A percentile compares a stretch with the other conserved stretches of the same genome.
These are phyloP conservation scores for Lissonota sp. DNA, from an alignment of 2,888 invertebrate genomes.

Conservation along the genomic window DNA sequence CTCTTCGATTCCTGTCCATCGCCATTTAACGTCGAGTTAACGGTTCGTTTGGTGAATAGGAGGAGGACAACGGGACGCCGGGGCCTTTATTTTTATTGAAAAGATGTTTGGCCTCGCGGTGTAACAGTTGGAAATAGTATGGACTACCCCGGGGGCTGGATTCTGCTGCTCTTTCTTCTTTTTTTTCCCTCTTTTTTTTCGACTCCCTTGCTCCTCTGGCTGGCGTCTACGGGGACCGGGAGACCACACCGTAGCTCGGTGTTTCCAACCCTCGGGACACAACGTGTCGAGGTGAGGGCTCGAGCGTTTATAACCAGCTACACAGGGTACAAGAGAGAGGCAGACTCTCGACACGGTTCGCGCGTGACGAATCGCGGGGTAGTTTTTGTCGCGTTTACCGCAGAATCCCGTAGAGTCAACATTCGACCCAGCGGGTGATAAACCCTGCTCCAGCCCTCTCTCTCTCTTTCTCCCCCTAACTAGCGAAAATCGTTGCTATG, in stretches of 20 bases:
- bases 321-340: too few relatives aligned
- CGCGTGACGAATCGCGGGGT: slow-evolving; percentile 80
- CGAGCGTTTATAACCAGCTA: too few relatives aligned
- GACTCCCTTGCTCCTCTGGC: neutral
- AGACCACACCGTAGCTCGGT: slow-evolving; percentile 50
- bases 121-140: slow-evolving; percentile 70
- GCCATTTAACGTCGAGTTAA: slow-evolving; percentile 81
- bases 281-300: slow-evolving; percentile 8
- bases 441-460: slow-evolving; percentile 27
- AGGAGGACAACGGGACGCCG: slow-evolving; percentile 59
- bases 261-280: slow-evolving; percentile 53
- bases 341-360: slow-evolving; percentile 51
- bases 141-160: slow-evolving; percentile 64
- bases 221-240: slow-evolving; percentile 50
- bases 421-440: slow-evolving; percentile 77
- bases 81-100: slow-evolving; percentile 76
- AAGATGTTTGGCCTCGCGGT: slow-evolving; percentile 78
- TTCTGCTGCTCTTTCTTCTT: slow-evolving; percentile 19
- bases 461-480: slow-evolving; percentile 16
- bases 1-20: slow-evolving; percentile 41
- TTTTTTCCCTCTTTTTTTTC: slow-evolving; percentile 7
- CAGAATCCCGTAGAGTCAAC: slow-evolving; percentile 78
- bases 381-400: slow-evolving; percentile 79
- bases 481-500: slow-evolving; percentile 4
- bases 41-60: slow-evolving; percentile 80